Base-by-base conservation (phyloP, 2,113 vertebrate species). In the Lates calcarifer region DNA sequence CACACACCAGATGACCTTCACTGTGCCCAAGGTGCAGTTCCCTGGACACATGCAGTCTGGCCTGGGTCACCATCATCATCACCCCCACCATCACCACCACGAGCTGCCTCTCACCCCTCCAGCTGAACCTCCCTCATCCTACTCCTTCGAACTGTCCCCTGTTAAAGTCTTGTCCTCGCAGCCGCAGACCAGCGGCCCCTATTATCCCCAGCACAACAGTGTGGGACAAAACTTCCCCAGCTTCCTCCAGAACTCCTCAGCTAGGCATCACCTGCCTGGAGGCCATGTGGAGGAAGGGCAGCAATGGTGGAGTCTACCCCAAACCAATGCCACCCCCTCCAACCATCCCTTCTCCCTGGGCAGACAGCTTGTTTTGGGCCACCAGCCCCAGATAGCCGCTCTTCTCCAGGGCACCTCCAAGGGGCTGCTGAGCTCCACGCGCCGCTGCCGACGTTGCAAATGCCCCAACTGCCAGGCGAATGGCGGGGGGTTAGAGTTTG, bases 301-400 rank as follows among this genome's bases (percentile, higher is more conserved):
- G 79, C 95, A 96, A 49, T 97, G 96, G 96, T 97, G 96, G 96
- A 96, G 95, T 85, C 91, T 96, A 11, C 95, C 96, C 33, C 96
- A 96, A 76, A 91, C 91, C 80, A 94, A 94, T 35, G 76, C 88
- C 60, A 60, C 81, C 47, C 79, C 91, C 49, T 77, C 94, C 68
- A 84, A 86, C 77, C 95, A 94, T 15, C 95, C 94, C 33, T 96
- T 96, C 81, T 87, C 95, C 26, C 79, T 96, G 64, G 93, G 96
- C 47, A 81, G 95, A 31, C 94, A 96, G 68, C 88, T 97, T 62
- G 94, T 96, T 47, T 83, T 96, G 80, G 95, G 96, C 29, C 95
- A 96, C 83, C 96, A 97, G 86, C 95, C 95, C 0, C 96, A 96
- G 81, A 95, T 96, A 31, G 95, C 95, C 2, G 95, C 96, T 51